Evolutionary conservation across 1,140 invertebrate species (phyloP).

Genomic region (Hyles euphorbiae): DNA sequence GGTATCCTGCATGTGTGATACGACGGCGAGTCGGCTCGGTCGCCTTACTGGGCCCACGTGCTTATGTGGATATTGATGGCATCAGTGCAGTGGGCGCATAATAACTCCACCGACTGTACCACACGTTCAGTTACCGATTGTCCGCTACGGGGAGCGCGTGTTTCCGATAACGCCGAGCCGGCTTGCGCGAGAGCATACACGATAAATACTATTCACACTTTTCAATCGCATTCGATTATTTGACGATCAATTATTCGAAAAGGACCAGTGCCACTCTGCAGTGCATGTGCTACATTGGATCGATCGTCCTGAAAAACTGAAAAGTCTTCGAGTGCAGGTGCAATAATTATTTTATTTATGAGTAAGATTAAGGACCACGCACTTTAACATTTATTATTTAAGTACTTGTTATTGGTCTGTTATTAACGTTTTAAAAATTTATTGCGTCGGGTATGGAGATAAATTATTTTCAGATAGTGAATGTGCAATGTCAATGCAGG

Average conservation of each 20-base stretch:
- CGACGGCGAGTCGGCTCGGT: slow-evolving; percentile 33
- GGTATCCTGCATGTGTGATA: slow-evolving; percentile 49
- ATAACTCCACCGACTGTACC: slow-evolving; percentile 58
- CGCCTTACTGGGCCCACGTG: slow-evolving; percentile 57
- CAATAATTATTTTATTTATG: slow-evolving; percentile 27
- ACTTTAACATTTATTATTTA: too few species aligned
- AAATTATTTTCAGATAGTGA: too few species aligned
- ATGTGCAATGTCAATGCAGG: too few species aligned
- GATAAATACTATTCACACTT: slow-evolving; percentile 26
- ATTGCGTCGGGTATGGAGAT: too few species aligned
- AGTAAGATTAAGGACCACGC: too few species aligned
- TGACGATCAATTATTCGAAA: slow-evolving; percentile 32
- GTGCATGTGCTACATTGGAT: slow-evolving; percentile 49
- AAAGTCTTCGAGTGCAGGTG: slow-evolving; percentile 56
- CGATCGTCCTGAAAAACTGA: slow-evolving; percentile 38
- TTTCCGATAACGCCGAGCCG: slow-evolving; percentile 34
- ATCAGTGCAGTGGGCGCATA: slow-evolving; percentile 56
- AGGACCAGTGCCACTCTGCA: slow-evolving; percentile 41
- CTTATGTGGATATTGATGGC: slow-evolving; percentile 62
- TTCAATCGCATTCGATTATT: slow-evolving; percentile 30
- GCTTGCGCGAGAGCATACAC: slow-evolving; percentile 53
- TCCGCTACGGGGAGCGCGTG: slow-evolving; percentile 54
- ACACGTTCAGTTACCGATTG: slow-evolving; percentile 65
- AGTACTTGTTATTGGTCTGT: too few species aligned
- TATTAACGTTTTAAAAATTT: too few species aligned